Percentiles rank a stretch among this genome's conserved stretches.
phyloP scores from a whole-genome alignment of 2,797 vertebrate genomes.

The Pogoniulus pusillus region DNA sequence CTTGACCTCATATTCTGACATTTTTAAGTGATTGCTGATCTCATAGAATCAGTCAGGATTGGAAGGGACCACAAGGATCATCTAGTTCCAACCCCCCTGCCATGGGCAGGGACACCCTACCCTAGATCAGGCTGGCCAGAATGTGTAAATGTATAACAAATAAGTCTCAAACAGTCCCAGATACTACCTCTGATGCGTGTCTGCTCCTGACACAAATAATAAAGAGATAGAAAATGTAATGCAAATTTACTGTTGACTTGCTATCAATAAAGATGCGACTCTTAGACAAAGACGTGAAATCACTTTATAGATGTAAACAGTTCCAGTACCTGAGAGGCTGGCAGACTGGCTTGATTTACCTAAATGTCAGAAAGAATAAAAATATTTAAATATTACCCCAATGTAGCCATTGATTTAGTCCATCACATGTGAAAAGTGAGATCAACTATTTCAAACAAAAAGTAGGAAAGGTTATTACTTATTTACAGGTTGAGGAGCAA shows the following conservation, averaged over 20 bases:
- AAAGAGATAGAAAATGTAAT: background rate
- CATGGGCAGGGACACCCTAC: too few relatives aligned
- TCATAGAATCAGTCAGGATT: too few relatives aligned
- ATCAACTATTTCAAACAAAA: background rate
- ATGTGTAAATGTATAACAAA: rapidly evolving
- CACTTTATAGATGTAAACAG: background rate
- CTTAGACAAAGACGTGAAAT: background rate
- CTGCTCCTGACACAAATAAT: background rate
- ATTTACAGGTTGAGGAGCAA: background rate
- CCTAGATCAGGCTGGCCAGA: too few relatives aligned
- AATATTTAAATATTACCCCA: background rate
- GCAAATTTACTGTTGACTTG: background rate
- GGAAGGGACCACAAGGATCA: too few relatives aligned
- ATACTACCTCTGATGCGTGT: background rate
- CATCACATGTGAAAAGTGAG: background rate
- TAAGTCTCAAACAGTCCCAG: background rate
- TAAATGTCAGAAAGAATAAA: background rate
- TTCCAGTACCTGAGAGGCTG: background rate
- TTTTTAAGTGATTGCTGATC: background rate
- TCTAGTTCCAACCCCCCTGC: too few relatives aligned
- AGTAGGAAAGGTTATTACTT: background rate
- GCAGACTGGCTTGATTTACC: background rate
- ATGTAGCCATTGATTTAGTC: background rate
- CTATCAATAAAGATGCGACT: background rate
- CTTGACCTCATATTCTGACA: background rate